Conservation (phyloP, 2,113 vertebrate genomes). For the Nanorana parkeri region DNA sequence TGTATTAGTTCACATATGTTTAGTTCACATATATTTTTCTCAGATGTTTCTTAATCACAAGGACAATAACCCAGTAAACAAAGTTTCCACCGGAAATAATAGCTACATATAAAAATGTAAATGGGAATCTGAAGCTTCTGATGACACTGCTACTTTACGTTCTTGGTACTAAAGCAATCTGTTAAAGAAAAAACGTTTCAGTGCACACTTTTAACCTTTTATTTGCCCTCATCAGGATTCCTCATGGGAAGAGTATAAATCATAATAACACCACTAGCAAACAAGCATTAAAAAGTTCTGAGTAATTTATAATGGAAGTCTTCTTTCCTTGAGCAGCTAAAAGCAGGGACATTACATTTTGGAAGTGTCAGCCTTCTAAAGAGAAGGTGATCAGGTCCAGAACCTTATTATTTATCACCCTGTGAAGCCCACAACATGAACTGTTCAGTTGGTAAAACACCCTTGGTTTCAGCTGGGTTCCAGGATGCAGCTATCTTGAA, state of each 20-base stretch:
- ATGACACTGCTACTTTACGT: conserved; percentile 23
- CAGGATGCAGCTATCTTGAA: neutral
- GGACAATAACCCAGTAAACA: neutral
- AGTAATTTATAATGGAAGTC: conserved; percentile 43
- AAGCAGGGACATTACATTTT: conserved; percentile 68
- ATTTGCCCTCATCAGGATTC: conserved; percentile 43
- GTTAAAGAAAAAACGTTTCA: conserved; percentile 31
- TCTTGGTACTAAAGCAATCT: conserved; percentile 15
- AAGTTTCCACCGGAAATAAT: neutral
- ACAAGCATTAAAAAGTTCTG: conserved; percentile 40
- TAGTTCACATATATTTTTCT: too few species aligned
- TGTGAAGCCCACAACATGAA: conserved; percentile 7
- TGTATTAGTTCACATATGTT: too few species aligned
- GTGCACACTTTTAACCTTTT: conserved; percentile 38
- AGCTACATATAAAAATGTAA: conserved; percentile 14
- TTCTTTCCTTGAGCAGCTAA: conserved; percentile 35
- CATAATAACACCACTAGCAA: conserved; percentile 37
- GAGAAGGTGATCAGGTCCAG: conserved; percentile 65
- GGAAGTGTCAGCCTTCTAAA: conserved; percentile 68
- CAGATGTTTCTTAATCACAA: neutral
- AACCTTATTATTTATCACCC: conserved; percentile 61
- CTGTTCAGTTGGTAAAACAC: neutral
- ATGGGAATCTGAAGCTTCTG: conserved; percentile 6
- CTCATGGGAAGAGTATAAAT: conserved; percentile 45
- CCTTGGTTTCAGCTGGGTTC: neutral